Percentiles rank a stretch among this genome's conserved stretches.
Evolutionary conservation across 2,888 invertebrate species (phyloP).

Genomic region (Aphidoletes aphidimyza): DNA sequence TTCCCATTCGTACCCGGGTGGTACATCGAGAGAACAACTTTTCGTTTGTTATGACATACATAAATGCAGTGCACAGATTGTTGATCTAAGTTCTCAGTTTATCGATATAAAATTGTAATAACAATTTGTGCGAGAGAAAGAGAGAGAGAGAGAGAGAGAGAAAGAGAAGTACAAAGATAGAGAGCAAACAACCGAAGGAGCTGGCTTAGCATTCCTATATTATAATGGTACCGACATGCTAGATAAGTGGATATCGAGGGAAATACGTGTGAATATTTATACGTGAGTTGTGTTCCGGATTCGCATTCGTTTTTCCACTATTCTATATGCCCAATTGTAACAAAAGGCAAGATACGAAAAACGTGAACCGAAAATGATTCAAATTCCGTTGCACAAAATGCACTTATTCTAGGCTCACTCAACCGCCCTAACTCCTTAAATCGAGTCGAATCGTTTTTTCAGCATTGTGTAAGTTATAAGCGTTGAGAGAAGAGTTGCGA

Average conservation of each 20-base stretch:
- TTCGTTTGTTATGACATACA: background rate
- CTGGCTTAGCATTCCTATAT: background rate
- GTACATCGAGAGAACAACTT: background rate
- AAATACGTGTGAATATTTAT: conserved; percentile 41
- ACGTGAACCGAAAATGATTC: conserved; percentile 1
- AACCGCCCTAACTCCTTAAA: conserved; percentile 13
- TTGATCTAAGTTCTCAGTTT: conserved; percentile 18
- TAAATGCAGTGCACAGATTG: conserved; percentile 14
- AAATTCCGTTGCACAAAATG: background rate
- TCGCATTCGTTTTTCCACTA: background rate
- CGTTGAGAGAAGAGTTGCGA: too few species aligned
- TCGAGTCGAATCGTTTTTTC: background rate
- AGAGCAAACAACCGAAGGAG: too few species aligned
- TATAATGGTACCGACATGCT: conserved; percentile 8
- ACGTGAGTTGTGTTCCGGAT: conserved; percentile 34
- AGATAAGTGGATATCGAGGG: background rate
- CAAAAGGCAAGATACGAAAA: background rate
- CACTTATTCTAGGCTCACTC: background rate
- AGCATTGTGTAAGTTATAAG: too few species aligned
- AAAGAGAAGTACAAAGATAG: too few species aligned
- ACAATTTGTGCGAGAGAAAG: too few species aligned
- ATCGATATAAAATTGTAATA: conserved; percentile 17
- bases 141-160: too few species aligned
- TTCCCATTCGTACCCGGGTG: background rate
- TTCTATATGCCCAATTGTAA: background rate